Percentiles rank a stretch among this genome's conserved stretches.
Conservation (phyloP, 37 sponge, comb jelly and placozoan species). For the Aplysina aerophoba region DNA sequence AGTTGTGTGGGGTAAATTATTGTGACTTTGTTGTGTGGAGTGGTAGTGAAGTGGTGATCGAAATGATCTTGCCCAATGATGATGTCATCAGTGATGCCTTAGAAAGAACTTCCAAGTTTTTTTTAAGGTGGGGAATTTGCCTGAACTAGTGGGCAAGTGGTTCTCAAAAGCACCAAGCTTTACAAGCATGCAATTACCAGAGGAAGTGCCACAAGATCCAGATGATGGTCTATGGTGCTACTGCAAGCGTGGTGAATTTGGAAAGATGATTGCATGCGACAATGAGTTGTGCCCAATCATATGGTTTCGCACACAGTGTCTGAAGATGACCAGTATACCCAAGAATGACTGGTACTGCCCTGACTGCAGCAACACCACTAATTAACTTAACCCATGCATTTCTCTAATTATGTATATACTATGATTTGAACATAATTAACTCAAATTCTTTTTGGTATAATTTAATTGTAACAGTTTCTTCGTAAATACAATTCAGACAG, state of each 20-base stretch:
- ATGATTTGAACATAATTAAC: background rate
- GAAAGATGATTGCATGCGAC: conserved; percentile 43
- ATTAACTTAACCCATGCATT: background rate
- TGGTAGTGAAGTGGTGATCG: too few species aligned
- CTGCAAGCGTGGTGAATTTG: background rate
- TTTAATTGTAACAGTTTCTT: too few species aligned
- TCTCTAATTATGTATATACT: background rate
- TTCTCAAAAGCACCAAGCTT: conserved; percentile 15
- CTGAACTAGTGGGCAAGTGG: conserved; percentile 33
- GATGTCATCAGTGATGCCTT: too few species aligned
- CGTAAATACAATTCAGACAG: too few species aligned
- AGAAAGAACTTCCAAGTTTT: too few species aligned
- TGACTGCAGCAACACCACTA: too few species aligned
- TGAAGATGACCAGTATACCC: conserved; percentile 26
- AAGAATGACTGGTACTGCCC: background rate
- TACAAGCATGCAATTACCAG: background rate
- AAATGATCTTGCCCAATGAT: too few species aligned
- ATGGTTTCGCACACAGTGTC: conserved; percentile 34
- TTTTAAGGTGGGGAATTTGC: conserved; percentile 26
- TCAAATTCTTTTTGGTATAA: too few species aligned
- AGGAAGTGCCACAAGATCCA: too few species aligned
- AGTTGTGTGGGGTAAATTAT: too few species aligned
- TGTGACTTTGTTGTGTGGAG: too few species aligned
- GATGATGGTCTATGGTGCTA: conserved; percentile 13
- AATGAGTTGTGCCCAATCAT: background rate